Base-by-base conservation (phyloP, 2,113 vertebrate species). In the Panthera leo region DNA sequence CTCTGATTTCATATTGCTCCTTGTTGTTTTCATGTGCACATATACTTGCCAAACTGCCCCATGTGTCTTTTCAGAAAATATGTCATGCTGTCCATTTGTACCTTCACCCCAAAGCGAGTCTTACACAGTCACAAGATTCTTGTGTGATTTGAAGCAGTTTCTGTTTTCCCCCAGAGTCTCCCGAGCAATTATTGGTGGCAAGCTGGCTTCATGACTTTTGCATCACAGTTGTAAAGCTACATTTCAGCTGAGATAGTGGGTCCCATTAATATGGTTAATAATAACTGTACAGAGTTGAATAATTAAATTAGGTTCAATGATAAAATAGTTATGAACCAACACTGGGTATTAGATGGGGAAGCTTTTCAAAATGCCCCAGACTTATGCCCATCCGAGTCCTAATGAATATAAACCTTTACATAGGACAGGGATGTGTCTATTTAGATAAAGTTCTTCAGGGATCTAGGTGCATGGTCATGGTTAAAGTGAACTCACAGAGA, bases 271-370 rank as follows among this genome's bases (percentile, higher is more conserved):
- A 68, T 12, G 4, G 68, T 78, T 86, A n/a, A 21, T 82, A 34
- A 65, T 45, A 75, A 39, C 27, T 27, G 71, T 42, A 65, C 6
- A 89, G 75, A 68, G 31, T 63, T 89, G 75, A 89, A 2, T 42
- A 58, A 86, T 45, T 84, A 79, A 93, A 63, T 82, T 91, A 55
- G 39, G 25, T 63, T 83, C n/a, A 31, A 34, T 63, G 78, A 87
- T 19, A 93, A 95, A 91, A 68, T 76, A 58, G 27, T 96, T 85
- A 65, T 82, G 89, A 73, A 53, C 6, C 45, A 83, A 86, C 42
- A 71, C 18, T 78, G 68, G 63, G 34, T 25, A 42, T 75, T 70
- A 87, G 68, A 36, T 79, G 18, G 31, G 70, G 25, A 92, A 58
- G 83, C 15, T 55, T 90, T 84, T 84, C 87, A 88, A 70, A 89